Evolutionary conservation across 2,888 invertebrate species (phyloP).

Genomic region (Sesamia inferens): DNA sequence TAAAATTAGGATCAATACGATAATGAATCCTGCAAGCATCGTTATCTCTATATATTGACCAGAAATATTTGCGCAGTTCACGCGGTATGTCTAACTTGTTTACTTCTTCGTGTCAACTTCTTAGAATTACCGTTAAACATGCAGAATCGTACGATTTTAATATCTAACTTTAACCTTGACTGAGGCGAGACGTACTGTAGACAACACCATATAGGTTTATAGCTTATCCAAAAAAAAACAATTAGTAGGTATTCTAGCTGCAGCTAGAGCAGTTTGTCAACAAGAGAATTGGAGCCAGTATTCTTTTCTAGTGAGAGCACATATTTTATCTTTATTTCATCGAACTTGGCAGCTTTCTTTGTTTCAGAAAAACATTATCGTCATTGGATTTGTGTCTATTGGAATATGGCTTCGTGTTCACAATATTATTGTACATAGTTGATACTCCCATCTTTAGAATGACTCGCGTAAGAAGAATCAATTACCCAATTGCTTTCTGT

Average conservation of each 20-base stretch:
- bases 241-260: too few species aligned
- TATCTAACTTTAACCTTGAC: constrained; percentile 46
- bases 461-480: constrained; percentile 42
- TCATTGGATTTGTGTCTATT: constrained; percentile 30
- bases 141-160: constrained; percentile 32
- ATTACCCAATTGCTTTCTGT: constrained; percentile 53
- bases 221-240: constrained; percentile 22
- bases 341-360: constrained; percentile 32
- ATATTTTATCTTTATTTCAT: constrained; percentile 37
- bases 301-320: constrained; percentile 2
- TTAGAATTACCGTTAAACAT: constrained; percentile 46
- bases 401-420: constrained; percentile 4
- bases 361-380: constrained; percentile 8
- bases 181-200: constrained; percentile 40
- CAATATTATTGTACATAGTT: constrained; percentile 15
- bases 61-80: constrained; percentile 49
- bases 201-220: constrained; percentile 35
- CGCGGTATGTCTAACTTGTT: constrained; percentile 38
- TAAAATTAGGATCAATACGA: constrained; percentile 35
- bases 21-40: constrained; percentile 35
- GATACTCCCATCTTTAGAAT: constrained; percentile 31
- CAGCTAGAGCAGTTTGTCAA: too few species aligned
- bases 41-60: constrained; percentile 57
- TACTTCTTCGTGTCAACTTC: constrained; percentile 35
- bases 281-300: too few species aligned